Conservation (phyloP, 2,797 vertebrate species). For the Halcyon chelicuti region DNA sequence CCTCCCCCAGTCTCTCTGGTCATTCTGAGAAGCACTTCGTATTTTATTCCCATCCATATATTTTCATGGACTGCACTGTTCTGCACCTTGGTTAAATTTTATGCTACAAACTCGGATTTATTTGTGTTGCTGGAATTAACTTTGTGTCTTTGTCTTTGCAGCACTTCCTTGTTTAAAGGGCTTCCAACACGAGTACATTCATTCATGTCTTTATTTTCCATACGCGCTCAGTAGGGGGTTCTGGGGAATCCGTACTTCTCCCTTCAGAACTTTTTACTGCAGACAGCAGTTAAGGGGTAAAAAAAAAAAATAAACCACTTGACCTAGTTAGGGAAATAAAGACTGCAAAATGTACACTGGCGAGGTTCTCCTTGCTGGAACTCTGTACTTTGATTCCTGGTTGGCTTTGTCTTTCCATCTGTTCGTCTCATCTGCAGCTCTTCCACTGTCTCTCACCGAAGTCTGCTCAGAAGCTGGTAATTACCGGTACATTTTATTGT, state of each 20-base stretch:
- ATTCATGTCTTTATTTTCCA: neutral
- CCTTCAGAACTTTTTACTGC: neutral
- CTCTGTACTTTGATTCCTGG: constrained; percentile 28
- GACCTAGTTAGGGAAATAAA: neutral
- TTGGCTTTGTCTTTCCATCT: constrained; percentile 58
- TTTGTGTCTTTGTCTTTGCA: neutral
- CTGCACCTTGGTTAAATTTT: neutral
- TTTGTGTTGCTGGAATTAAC: neutral
- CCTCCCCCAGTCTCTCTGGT: rapidly evolving
- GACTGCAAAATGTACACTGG: neutral
- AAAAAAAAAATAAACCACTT: neutral
- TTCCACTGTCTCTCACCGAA: neutral
- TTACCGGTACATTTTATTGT: neutral
- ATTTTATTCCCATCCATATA: neutral
- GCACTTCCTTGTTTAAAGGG: neutral
- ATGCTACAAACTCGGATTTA: neutral
- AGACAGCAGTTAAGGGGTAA: neutral
- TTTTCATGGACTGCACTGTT: neutral
- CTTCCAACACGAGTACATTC: neutral
- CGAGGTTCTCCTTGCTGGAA: neutral
- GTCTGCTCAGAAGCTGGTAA: neutral
- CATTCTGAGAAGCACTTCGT: neutral
- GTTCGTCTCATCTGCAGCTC: constrained; percentile 26
- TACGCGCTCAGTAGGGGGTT: rapidly evolving
- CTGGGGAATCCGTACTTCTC: neutral